phyloP scores from a whole-genome alignment of 1,140 invertebrate genomes.

The Drosophila punjabiensis region DNA sequence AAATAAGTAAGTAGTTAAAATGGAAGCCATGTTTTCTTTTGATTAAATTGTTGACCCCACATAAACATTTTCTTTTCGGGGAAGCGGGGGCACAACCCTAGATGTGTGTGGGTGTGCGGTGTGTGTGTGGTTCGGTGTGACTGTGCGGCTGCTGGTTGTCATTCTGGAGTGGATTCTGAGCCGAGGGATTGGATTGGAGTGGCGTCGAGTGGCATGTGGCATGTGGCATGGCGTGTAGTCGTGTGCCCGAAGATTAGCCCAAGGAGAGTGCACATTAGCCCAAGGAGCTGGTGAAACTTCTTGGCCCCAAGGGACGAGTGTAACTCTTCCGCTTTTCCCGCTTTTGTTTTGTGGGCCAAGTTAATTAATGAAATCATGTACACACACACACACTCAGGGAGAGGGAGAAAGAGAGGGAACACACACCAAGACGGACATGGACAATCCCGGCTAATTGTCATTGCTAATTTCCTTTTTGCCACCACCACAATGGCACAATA shows the following conservation, averaged over 20 bases:
- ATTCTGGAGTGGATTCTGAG: slow-evolving; percentile 18
- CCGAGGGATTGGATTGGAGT: slow-evolving; percentile 10
- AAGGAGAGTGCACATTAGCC: slow-evolving; percentile 31
- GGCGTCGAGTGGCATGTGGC: neutral
- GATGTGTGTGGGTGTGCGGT: slow-evolving; percentile 10
- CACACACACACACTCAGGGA: slow-evolving; percentile 18
- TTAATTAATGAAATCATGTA: slow-evolving; percentile 48
- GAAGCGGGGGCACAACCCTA: slow-evolving; percentile 9
- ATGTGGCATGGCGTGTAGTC: too few species aligned
- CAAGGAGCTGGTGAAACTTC: slow-evolving; percentile 41
- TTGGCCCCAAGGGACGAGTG: slow-evolving; percentile 7
- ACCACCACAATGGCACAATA: slow-evolving; percentile 48
- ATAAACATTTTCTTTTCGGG: slow-evolving; percentile 35
- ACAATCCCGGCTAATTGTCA: slow-evolving; percentile 60
- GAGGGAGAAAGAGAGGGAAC: neutral
- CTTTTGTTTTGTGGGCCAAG: slow-evolving; percentile 31
- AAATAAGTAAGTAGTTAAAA: slow-evolving; percentile 13
- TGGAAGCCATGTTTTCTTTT: slow-evolving; percentile 25
- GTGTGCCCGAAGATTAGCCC: slow-evolving; percentile 35
- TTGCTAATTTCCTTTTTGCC: slow-evolving; percentile 63
- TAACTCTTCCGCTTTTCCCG: slow-evolving; percentile 22
- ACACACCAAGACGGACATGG: slow-evolving; percentile 36
- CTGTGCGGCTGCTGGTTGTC: slow-evolving; percentile 13
- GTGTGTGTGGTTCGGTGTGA: neutral
- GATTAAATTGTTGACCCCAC: slow-evolving; percentile 33